Evolutionary conservation across 2,888 invertebrate species (phyloP).

Genomic region (Barypeithes pellucidus): DNA sequence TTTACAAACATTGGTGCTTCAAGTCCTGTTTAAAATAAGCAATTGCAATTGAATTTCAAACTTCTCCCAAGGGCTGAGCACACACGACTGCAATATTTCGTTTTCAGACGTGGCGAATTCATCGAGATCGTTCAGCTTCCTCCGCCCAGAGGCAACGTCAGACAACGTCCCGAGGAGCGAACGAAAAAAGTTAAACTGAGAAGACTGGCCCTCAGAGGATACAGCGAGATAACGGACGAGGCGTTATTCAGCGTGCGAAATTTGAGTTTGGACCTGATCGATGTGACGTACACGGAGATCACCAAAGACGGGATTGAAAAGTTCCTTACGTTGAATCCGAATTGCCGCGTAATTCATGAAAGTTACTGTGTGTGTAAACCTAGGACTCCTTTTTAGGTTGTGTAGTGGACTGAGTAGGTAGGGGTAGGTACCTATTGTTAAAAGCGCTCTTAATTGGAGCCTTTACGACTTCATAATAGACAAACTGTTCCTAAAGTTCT

Average conservation of each 20-base stretch:
- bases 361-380: constrained; percentile 64
- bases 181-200: constrained; percentile 54
- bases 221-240: constrained; percentile 61
- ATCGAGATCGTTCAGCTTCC: not conserved
- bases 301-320: constrained; percentile 75
- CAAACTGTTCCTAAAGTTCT: too few species aligned
- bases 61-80: too few species aligned
- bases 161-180: not conserved
- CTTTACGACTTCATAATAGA: too few species aligned
- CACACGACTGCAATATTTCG: too few species aligned
- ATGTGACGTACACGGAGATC: constrained; percentile 80
- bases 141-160: not conserved
- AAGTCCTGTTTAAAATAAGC: too few species aligned
- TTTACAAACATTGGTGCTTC: too few species aligned
- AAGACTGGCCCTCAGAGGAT: constrained; percentile 65
- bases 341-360: constrained; percentile 73
- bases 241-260: constrained; percentile 60
- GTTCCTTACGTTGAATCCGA: constrained; percentile 76
- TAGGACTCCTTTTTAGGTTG: not conserved
- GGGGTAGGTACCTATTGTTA: not conserved
- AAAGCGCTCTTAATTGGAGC: too few species aligned
- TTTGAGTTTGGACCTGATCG: constrained; percentile 70
- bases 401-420: not conserved
- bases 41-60: too few species aligned
- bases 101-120: not conserved